Base-by-base conservation (phyloP, 2,113 vertebrate species). In the Perca fluviatilis region DNA sequence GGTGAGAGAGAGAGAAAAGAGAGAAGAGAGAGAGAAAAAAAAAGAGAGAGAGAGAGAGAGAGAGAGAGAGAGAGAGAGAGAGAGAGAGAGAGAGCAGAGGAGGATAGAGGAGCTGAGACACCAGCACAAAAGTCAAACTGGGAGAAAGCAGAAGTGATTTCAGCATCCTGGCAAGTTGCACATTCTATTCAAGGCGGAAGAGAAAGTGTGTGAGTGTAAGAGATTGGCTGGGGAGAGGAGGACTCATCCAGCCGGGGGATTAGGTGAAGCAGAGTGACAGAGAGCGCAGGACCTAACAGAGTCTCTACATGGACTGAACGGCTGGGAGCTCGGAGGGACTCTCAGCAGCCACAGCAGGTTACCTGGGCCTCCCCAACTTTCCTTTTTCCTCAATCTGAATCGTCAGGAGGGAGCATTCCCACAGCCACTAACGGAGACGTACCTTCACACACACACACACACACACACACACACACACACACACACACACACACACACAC, bases 121-220 rank as follows among this genome's bases (percentile, higher is more conserved):
- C 46, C 64, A 67, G 15, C 16, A 27, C 23, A 61, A 91, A 90
- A 83, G 85, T 76, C 90, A 81, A 93, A 87, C 36, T 46, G 69
- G 69, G 82, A 83, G 66, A 91, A 92, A 93, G 80, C 88, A 90
- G 89, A 91, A 91, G 84, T 86, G 80, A 87, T 79, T 77, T 88
- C 64, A 77, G 64, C 46, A 4, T 69, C 56, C 25, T 1, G 6
- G 67, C 74, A 89, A 88, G 83, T 88, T 89, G 75, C 80, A 68
- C 57, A 65, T 80, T 88, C 25, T 30, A 21, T 47, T 54, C 10
- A 4, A 87, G 76, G 53, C 21, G 62, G 85, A 84, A 88, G 82
- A 80, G 83, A 84, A 86, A 91, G 85, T 78, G 36, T 36, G 54
- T 62, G 81, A 77, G 40, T 51, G 30, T 23, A 77, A 68, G 61